These are phyloP conservation scores for Pristiophorus japonicus DNA, from an alignment of 2,113 vertebrate species.

Conservation along the genomic window DNA sequence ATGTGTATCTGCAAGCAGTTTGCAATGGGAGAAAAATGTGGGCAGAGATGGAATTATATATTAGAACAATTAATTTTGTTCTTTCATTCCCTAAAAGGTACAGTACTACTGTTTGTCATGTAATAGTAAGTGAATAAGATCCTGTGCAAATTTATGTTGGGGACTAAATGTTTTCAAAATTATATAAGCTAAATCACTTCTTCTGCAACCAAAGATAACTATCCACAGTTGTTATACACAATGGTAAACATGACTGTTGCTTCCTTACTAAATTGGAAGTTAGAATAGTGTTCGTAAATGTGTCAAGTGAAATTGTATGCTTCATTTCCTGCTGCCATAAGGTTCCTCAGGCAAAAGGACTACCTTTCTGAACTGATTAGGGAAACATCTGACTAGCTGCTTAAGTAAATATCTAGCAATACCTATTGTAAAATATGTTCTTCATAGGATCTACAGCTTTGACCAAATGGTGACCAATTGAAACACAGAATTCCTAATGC, in stretches of 20 bases:
- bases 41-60: neutral
- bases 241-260: conserved; percentile 29
- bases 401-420: conserved; percentile 29
- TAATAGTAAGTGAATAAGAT: neutral
- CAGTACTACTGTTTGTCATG: neutral
- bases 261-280: conserved; percentile 37
- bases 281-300: conserved; percentile 37
- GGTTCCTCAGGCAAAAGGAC: conserved; percentile 36
- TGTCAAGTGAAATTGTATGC: conserved; percentile 35
- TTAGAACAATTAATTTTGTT: neutral
- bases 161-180: conserved; percentile 11
- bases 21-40: conserved; percentile 17
- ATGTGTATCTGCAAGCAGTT: neutral
- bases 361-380: conserved; percentile 31
- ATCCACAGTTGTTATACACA: conserved; percentile 28
- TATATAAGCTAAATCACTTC: conserved; percentile 30
- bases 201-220: conserved; percentile 31
- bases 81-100: neutral
- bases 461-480: conserved; percentile 2
- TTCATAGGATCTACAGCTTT: conserved; percentile 30
- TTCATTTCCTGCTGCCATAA: conserved; percentile 38
- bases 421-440: conserved; percentile 31
- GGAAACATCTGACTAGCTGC: conserved; percentile 30
- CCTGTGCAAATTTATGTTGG: conserved; percentile 10
- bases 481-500: conserved; percentile 5